These are phyloP conservation scores for Pontoporia blainvillei DNA, from an alignment of 2,113 vertebrate genomes.

Conservation along the genomic window DNA sequence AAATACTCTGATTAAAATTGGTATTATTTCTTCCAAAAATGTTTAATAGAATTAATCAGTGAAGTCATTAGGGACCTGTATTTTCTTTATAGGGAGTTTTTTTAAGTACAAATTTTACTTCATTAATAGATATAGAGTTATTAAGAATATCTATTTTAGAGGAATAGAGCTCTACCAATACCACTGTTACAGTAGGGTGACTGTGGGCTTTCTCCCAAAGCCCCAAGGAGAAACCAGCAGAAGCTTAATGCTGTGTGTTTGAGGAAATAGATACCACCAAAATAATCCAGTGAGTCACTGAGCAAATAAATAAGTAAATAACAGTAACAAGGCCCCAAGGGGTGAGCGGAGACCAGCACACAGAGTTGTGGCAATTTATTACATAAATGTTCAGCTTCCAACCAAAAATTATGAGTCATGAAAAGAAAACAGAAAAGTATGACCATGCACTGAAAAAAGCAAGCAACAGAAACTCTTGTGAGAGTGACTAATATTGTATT, in stretches of 20 bases:
- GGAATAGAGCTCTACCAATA: background rate
- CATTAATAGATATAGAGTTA: background rate
- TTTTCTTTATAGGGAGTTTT: background rate
- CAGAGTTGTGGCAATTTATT: background rate
- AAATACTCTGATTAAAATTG: background rate
- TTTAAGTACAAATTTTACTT: background rate
- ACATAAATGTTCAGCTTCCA: background rate
- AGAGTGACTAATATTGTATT: background rate
- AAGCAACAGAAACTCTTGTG: background rate
- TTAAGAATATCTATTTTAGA: background rate
- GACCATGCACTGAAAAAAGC: background rate
- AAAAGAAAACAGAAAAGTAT: background rate
- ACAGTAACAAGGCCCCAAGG: too few species aligned
- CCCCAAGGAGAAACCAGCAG: background rate
- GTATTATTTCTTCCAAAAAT: background rate
- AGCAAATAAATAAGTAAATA: too few species aligned
- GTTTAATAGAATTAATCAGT: background rate
- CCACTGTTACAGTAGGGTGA: background rate
- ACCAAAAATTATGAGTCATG: background rate
- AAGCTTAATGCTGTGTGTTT: background rate
- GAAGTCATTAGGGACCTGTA: background rate
- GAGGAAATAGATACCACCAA: background rate
- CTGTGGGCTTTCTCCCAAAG: background rate
- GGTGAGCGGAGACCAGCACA: background rate
- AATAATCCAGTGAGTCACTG: background rate